Base-by-base conservation (phyloP, 2,113 vertebrate species). In the Chamaetylas fuelleborni region DNA sequence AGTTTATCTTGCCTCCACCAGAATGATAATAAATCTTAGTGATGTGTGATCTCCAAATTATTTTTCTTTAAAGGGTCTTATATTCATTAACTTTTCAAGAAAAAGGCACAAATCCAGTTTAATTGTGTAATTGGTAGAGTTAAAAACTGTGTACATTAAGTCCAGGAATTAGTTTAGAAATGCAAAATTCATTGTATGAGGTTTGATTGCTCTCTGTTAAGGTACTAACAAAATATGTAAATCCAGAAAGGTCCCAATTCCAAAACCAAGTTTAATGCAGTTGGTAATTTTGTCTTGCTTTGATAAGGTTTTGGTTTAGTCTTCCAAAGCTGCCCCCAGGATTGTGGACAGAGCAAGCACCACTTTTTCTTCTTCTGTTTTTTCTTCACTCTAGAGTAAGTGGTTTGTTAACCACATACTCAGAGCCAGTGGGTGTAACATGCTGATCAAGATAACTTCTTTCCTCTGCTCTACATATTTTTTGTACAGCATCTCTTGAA, bases 381-480 rank as follows among this genome's bases (percentile, higher is more conserved):
- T 53, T 42, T n/a, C 6, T 66, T 93, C 6, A 11, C 33, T 81
- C 16, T 25, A 51, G 58, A 80, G 88, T n/a, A n/a, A 91, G 61
- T 83, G 96, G 84, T 90, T 95, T 91, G 81, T 94, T 97, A 97
- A 97, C 97, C 96, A 51, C 96, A 97, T 50, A 14, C 40, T 92
- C 47, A 90, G 45, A 92, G 45, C 73, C 48, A 61, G 80, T 92
- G 88, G 95, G 92, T 96, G 94, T 93, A 86, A 62, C 19, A 5
- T 72, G 20, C 70, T 90, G 91, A 98, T 98, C 97, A 97, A 90
- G 97, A 97, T 96, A 96, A 89, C 43, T 66, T 78, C 85, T 93
- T 98, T 98, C 97, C 97, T 97, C 95, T 97, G 88, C 95, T 45
- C 48, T 97, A 45, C 62, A 22, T 53, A 31, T 34, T 43, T 45